Evolutionary conservation across 2,113 vertebrate genomes (phyloP), one percentile per base, ranked within the genome.

Genomic region (Piaya cayana): DNA sequence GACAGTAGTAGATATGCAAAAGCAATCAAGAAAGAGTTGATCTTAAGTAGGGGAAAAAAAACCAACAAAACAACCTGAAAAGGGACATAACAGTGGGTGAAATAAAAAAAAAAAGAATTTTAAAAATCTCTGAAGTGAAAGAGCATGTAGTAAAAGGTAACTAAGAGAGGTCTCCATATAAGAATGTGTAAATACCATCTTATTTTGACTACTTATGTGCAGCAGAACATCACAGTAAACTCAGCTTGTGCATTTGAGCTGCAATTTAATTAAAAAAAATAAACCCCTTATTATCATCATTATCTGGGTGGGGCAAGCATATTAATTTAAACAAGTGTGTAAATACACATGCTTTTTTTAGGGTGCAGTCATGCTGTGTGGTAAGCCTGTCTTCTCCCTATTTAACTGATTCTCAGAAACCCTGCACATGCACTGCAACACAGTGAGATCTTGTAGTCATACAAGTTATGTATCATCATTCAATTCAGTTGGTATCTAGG

Each of bases 361-460:
- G 53, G 72, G 63, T 15, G 27, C 80, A 96, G 82, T 68, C 68
- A 79, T 34, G 55, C 58, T 63, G 71, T 88, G 83, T 86, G 81
- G 88, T 68, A 95, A 77, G 62, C 53, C 67, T 68, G 29, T 50
- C 72, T 87, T 82, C 91, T 81, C n/a, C 53, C 10, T 34, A 80
- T 60, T 56, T 93, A 96, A 95, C 82, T 76, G 71, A 82, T 92
- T 87, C 52, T 83, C 68, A 76, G 39, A 86, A 88, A 17, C 75
- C 32, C 56, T 68, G 23, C 3, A 2, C n/a, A 32, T 5, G 16
- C 50, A 45, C n/a, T 5, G 3, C 76, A 94, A 78, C 42, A 75
- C 30, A 56, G 19, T 0, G 1, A 88, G 55, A 80, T 80, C 85
- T 76, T 0, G 0, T 19, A 82, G 32, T 42, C 76, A 75, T 82